A percentile compares a stretch with the other conserved stretches of the same genome.
Conservation (phyloP, 2,888 invertebrate species). For the Xestia ashworthii region DNA sequence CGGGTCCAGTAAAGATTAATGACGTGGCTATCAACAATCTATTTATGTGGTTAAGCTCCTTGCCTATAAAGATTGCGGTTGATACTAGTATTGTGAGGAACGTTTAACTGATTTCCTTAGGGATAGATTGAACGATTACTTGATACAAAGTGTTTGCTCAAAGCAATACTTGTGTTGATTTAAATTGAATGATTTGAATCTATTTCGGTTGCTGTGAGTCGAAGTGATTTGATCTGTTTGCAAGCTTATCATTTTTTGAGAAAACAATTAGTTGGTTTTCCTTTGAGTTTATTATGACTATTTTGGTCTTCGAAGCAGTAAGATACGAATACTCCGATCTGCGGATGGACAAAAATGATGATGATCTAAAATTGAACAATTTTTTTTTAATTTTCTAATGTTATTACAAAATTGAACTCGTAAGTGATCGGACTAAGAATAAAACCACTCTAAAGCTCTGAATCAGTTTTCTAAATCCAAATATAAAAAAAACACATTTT, state of each 20-base stretch:
- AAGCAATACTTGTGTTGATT: slow-evolving; percentile 8
- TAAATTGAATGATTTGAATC: slow-evolving; percentile 8
- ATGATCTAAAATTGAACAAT: background rate
- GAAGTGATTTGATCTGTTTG: background rate
- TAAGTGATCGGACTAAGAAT: background rate
- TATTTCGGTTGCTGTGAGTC: background rate
- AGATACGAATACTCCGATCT: background rate
- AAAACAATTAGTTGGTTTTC: background rate
- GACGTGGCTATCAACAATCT: slow-evolving; percentile 42
- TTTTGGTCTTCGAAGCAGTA: background rate
- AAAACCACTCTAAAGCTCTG: background rate
- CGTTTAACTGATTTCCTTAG: slow-evolving; percentile 54
- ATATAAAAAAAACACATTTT: no score
- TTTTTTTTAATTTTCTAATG: background rate
- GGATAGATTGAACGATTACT: slow-evolving; percentile 27
- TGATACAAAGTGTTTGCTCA: slow-evolving; percentile 19
- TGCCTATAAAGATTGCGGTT: slow-evolving; percentile 41
- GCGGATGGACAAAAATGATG: no score
- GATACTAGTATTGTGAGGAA: slow-evolving; percentile 27
- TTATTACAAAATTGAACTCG: background rate
- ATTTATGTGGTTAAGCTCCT: slow-evolving; percentile 46
- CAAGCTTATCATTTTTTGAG: background rate
- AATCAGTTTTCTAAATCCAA: background rate
- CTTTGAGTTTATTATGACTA: background rate
- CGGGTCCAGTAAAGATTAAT: slow-evolving; percentile 50